phyloP scores from a whole-genome alignment of 2,888 invertebrate genomes.

The Melinaea marsaeus region DNA sequence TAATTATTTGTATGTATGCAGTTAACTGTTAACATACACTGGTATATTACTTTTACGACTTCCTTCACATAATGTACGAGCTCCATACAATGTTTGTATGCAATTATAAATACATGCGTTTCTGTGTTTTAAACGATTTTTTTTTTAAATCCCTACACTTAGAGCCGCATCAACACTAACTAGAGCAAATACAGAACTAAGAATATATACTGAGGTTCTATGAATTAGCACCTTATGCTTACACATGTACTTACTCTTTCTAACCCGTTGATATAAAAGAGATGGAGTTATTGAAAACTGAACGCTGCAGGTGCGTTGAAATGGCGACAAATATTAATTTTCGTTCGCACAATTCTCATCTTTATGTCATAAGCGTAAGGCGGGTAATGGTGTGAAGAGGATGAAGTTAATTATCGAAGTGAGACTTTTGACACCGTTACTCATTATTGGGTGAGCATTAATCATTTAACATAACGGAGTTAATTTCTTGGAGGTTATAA shows the following conservation, averaged over 20 bases:
- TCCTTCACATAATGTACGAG: too few species aligned
- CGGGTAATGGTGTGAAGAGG: conserved; percentile 14
- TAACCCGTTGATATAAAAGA: conserved; percentile 33
- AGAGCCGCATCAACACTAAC: not conserved
- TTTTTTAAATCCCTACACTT: not conserved
- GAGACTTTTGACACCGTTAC: conserved; percentile 55
- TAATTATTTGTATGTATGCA: too few species aligned
- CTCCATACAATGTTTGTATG: too few species aligned
- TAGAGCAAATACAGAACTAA: conserved; percentile 31
- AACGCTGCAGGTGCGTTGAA: conserved; percentile 38
- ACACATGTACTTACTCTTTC: conserved; percentile 36
- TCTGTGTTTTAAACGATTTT: too few species aligned
- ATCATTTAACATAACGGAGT: conserved; percentile 37
- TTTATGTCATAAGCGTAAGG: conserved; percentile 19
- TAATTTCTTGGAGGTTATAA: conserved; percentile 33
- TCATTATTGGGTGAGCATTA: conserved; percentile 40
- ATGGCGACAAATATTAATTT: conserved; percentile 35
- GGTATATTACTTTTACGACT: too few species aligned
- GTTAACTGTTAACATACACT: too few species aligned
- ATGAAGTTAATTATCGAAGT: conserved; percentile 43
- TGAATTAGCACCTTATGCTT: conserved; percentile 53
- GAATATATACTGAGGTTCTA: conserved; percentile 43
- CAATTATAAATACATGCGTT: too few species aligned
- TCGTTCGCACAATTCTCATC: conserved; percentile 25
- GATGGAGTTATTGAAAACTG: conserved; percentile 25